phyloP scores from a whole-genome alignment of 2,113 vertebrate species.

The Notarius quadriscutis region DNA sequence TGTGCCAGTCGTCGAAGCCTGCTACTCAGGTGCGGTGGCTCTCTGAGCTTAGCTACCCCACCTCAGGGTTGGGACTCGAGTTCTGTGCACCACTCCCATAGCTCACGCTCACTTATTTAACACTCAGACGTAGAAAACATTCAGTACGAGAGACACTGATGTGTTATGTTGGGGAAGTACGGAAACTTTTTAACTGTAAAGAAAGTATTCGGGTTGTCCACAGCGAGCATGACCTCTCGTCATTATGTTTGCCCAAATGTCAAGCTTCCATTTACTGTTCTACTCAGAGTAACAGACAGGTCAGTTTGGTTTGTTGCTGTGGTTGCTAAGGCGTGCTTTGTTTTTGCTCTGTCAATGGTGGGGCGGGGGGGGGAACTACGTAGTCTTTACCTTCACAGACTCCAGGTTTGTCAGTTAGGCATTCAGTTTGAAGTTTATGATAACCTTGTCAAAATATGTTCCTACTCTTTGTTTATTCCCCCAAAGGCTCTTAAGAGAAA shows the following conservation, averaged over 20 bases:
- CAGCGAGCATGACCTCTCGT: not conserved
- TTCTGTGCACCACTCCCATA: conserved; percentile 12
- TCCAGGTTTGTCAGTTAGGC: not conserved
- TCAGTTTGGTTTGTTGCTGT: conserved; percentile 18
- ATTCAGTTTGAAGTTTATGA: not conserved
- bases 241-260: conserved; percentile 13
- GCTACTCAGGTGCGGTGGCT: conserved; percentile 19
- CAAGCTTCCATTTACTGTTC: conserved; percentile 7
- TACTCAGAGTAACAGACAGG: not conserved
- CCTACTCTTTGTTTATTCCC: not conserved
- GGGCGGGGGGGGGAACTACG: not conserved
- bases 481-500: not conserved
- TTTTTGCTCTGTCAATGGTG: not conserved
- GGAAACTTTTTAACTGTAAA: not conserved
- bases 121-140: not conserved
- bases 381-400: not conserved
- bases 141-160: not conserved
- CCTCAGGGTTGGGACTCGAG: conserved; percentile 26
- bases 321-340: not conserved
- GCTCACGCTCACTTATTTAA: not conserved
- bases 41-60: conserved; percentile 23
- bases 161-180: not conserved
- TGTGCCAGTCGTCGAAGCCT: conserved; percentile 10
- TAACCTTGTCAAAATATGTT: too few relatives aligned
- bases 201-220: not conserved